Base-by-base conservation (phyloP, 2,888 invertebrate genomes). In the Acanthosepion esculentum region DNA sequence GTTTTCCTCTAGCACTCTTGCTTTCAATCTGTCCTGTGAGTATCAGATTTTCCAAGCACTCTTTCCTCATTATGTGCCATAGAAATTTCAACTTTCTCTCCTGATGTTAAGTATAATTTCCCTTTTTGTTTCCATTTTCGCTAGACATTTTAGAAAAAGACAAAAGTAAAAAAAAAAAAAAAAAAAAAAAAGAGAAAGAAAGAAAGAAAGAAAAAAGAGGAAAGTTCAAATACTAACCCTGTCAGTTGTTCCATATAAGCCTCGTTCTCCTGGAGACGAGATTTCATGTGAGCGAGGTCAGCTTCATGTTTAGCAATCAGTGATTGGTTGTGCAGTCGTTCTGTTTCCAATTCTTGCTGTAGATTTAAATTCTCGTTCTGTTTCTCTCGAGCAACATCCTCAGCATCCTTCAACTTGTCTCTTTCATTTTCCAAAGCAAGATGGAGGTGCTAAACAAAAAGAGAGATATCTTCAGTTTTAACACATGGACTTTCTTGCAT, bases 351-450 rank as follows among this genome's bases (percentile, higher is more conserved):
- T 94, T 97, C 97, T 94, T 96, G 96, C 92, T 95, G 96, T 26
- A 96, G 95, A 91, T 95, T 95, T 93, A 95, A 95, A 91, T 95
- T 94, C 15, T 95, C 95, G n/a, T 96, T 95, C 91, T 95, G 95
- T 94, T 97, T 96, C 48, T 96, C 95, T 95, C 96, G 96, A 53
- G 96, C 95, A 29, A 95, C 95, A 91, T 95, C 96, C 94, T 95
- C 95, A 0, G 96, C 95, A 94, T 96, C 96, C 53, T 96, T 94
- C 91, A 96, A 95, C 78, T 95, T 95, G 91, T 96, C 96, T 91
- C 96, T 96, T 94, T 97, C 96, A n/a, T 92, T 93, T 91, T 96
- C 96, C 94, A 97, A 94, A 94, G 97, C 97, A 48, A 94, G 94
- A 94, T 96, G 95, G 53, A 97, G 95, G 94, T 96, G 95, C 96